phyloP scores from a whole-genome alignment of 30 jellyfish, hydroid and myxozoan genomes.

The Mastigias papua region DNA sequence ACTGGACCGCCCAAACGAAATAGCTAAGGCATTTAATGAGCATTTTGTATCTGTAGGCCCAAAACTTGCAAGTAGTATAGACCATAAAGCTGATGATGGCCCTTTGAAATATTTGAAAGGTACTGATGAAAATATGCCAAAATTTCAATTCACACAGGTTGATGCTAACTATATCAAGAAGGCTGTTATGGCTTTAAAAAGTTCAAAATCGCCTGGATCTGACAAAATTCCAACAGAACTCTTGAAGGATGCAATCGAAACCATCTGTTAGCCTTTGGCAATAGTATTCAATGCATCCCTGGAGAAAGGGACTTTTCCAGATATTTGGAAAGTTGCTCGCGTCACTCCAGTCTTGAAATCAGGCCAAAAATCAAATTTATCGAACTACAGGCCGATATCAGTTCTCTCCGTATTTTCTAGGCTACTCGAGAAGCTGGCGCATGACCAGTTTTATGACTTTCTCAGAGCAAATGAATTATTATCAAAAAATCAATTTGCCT shows the following conservation, averaged over 20 bases:
- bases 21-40: conserved; percentile 53
- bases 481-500: conserved; percentile 40
- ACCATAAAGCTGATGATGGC: not conserved
- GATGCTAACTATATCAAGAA: not conserved
- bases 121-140: not conserved
- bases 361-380: conserved; percentile 20
- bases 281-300: conserved; percentile 4
- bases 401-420: conserved; percentile 36
- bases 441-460: conserved; percentile 35
- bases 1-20: conserved; percentile 42
- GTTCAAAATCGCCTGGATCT: conserved; percentile 40
- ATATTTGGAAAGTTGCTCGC: conserved; percentile 37
- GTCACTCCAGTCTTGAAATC: conserved; percentile 39
- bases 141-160: not conserved
- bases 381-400: conserved; percentile 37
- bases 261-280: conserved; percentile 2
- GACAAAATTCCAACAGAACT: conserved; percentile 21
- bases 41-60: no score
- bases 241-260: conserved; percentile 35
- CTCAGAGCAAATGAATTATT: not conserved
- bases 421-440: conserved; percentile 47
- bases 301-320: conserved; percentile 18
- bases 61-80: conserved; percentile 45
- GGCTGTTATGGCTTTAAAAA: not conserved
- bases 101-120: conserved; percentile 18